Percentiles rank a stretch among this genome's conserved stretches.
Evolutionary conservation across 1,140 invertebrate species (phyloP).

Genomic region (Bombus turneri): DNA sequence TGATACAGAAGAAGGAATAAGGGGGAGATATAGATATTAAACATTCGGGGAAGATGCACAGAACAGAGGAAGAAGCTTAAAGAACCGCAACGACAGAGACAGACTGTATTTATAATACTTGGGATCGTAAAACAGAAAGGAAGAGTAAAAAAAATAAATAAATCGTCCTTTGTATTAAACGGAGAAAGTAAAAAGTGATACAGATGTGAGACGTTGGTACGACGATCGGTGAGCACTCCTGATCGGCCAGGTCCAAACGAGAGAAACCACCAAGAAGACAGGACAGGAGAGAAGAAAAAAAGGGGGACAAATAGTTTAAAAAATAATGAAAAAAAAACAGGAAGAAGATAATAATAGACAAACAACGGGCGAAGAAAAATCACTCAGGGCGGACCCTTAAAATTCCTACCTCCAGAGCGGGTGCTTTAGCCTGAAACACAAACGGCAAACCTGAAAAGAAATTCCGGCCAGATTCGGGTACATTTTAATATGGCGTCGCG

Average conservation of each 20-base stretch:
- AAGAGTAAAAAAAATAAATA: too few species aligned
- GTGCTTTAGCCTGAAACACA: constrained; percentile 82
- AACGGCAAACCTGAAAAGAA: constrained; percentile 78
- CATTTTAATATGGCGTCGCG: constrained; percentile 2
- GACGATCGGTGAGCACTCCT: constrained; percentile 53
- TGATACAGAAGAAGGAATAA: neutral
- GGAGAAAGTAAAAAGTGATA: neutral
- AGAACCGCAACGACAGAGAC: neutral
- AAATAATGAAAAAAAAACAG: neutral
- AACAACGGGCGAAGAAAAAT: constrained; percentile 61
- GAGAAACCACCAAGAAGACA: constrained; percentile 7
- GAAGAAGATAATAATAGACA: constrained; percentile 41
- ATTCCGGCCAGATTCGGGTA: constrained; percentile 30
- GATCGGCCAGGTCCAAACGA: constrained; percentile 25
- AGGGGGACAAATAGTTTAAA: neutral
- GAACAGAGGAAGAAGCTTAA: constrained; percentile 16
- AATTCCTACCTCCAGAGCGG: constrained; percentile 81
- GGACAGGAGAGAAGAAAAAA: neutral
- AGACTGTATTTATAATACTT: neutral
- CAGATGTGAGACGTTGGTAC: neutral
- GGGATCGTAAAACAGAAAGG: neutral
- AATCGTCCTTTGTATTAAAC: neutral
- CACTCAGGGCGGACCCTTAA: constrained; percentile 66
- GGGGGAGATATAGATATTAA: neutral
- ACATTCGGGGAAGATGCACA: constrained; percentile 9